Percentiles rank a stretch among this genome's conserved stretches.
Evolutionary conservation across 2,888 invertebrate species (phyloP).

Genomic region (Apodemia mormo): DNA sequence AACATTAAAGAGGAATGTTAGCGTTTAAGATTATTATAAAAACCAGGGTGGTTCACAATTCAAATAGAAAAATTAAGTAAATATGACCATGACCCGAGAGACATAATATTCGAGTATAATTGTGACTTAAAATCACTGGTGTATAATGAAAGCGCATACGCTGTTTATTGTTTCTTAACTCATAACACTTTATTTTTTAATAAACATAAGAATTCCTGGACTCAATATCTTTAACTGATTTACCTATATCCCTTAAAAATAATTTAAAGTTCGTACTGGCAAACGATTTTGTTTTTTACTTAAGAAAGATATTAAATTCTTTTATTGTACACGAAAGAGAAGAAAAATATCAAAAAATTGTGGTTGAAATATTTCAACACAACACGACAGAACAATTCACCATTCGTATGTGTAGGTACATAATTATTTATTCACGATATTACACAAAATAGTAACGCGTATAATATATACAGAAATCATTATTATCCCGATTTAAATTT

Average conservation of each 20-base stretch:
- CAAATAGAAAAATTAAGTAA: slow-evolving; percentile 33
- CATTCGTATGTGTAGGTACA: slow-evolving; percentile 1
- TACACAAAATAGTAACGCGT: slow-evolving; percentile 39
- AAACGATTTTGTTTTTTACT: background rate
- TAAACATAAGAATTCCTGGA: background rate
- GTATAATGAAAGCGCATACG: slow-evolving; percentile 1
- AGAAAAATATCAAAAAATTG: background rate
- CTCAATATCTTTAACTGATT: background rate
- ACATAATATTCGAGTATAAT: slow-evolving; percentile 9
- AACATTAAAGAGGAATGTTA: slow-evolving; percentile 60
- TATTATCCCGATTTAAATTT: slow-evolving; percentile 55
- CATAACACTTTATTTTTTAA: background rate
- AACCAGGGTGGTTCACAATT: slow-evolving; percentile 55
- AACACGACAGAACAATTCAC: background rate
- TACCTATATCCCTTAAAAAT: background rate
- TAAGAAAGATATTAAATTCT: background rate
- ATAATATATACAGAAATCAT: slow-evolving; percentile 61
- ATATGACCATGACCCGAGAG: background rate
- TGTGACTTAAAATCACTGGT: slow-evolving; percentile 10
- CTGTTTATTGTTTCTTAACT: background rate
- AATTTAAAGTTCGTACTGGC: background rate
- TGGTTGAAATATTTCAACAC: background rate
- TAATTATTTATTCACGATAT: slow-evolving; percentile 6
- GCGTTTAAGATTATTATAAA: slow-evolving; percentile 62
- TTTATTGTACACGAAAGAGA: background rate